Base-by-base conservation (phyloP, 2,888 invertebrate species). In the Lordiphosa fenestrarum region DNA sequence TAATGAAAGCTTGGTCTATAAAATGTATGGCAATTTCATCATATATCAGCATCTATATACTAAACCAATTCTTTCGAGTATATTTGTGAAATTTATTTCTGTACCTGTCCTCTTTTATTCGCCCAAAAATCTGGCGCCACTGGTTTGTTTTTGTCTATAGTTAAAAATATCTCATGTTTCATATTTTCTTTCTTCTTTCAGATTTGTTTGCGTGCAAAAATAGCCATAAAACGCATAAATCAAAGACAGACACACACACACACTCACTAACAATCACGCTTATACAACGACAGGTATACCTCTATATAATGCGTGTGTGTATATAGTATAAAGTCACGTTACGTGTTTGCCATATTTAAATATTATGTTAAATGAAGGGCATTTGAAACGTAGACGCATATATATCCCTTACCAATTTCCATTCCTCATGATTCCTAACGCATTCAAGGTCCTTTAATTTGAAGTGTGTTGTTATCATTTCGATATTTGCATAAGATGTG, bases 381-480 rank as follows among this genome's bases (percentile, higher is more conserved):
- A 65, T 37, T 51, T 30, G 55, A 56, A 58, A 59, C 44, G 30
- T 3, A 53, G 53, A 55, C 13, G 30, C 38, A 19, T 53, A 41
- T 35, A 60, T 61, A 61, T 53, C 53, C 68, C 60, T 53, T 60
- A 47, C 12, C 48, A 63, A 46, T 47, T 52, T 53, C 51, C 53
- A 66, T 30, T 30, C 4, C 30, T 30, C 10, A 30, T 30, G 30
- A 41, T 72, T 44, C 60, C 51, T 52, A 55, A 51, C 71, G 52
- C 65, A 71, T 66, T 33, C 69, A 66, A 74, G 69, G 61, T 58
- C 66, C 67, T 53, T 48, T 54, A 53, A 73, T 80, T 70, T 81
- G 84, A 83, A 73, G 84, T 83, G 73, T 52, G 81, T 68, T 68
- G 71, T 83, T 80, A 75, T 77, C 62, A 68, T 80, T 75, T 62